phyloP scores from a whole-genome alignment of 2,888 invertebrate species.

The Hirtodrosophila duncani region DNA sequence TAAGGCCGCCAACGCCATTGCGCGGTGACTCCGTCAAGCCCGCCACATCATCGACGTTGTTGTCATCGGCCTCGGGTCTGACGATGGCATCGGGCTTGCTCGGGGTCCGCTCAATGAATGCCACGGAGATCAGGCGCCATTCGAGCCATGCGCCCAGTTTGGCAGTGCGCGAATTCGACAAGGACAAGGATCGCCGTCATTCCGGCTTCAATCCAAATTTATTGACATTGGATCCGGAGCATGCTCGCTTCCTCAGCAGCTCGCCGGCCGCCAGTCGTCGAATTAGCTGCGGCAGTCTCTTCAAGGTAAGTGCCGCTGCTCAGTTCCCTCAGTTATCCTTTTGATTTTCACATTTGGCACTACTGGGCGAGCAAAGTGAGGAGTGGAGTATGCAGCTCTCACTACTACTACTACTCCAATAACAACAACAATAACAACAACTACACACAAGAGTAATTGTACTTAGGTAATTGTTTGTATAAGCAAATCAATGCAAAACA shows the following conservation, averaged over 20 bases:
- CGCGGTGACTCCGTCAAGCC: constrained; percentile 81
- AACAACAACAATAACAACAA: too few species aligned
- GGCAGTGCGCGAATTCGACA: constrained; percentile 79
- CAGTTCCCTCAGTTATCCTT: neutral
- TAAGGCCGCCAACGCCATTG: constrained; percentile 87
- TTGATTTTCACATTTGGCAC: too few species aligned
- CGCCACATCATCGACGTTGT: constrained; percentile 69
- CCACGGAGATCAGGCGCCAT: constrained; percentile 78
- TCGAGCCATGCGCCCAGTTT: constrained; percentile 78
- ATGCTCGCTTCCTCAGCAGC: constrained; percentile 83
- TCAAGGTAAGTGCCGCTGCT: constrained; percentile 81
- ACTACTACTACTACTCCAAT: constrained; percentile 13
- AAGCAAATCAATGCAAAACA: constrained; percentile 6
- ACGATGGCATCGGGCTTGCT: constrained; percentile 50
- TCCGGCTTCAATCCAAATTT: constrained; percentile 82
- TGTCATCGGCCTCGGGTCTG: constrained; percentile 74
- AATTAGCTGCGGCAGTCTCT: constrained; percentile 93
- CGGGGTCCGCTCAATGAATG: constrained; percentile 70
- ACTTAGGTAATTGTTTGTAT: constrained; percentile 52
- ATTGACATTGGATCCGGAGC: constrained; percentile 82
- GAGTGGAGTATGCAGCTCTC: constrained; percentile 40
- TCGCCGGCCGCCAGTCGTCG: constrained; percentile 92
- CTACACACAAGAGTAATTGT: constrained; percentile 49
- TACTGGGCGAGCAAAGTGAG: constrained; percentile 54
- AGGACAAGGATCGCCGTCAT: constrained; percentile 78